Conservation (phyloP, 2,113 vertebrate species). For the Sceloporus undulatus region DNA sequence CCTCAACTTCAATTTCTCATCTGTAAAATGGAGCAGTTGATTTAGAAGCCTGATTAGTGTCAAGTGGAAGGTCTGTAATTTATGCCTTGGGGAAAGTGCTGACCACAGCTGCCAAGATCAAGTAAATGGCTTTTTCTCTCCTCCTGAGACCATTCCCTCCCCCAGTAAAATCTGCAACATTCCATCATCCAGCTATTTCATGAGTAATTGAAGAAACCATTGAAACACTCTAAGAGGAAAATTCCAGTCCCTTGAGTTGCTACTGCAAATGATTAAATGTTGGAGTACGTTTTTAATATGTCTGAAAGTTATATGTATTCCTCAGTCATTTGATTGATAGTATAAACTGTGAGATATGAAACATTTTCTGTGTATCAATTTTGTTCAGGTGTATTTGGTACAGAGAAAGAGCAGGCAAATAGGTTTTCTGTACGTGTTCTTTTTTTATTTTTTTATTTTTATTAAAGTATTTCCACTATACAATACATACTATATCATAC, state of each 20-base stretch:
- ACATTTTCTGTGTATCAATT: slow-evolving; percentile 55
- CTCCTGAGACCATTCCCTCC: slow-evolving; percentile 18
- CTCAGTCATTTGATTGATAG: slow-evolving; percentile 50
- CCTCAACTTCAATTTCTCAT: slow-evolving; percentile 19
- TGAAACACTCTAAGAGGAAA: slow-evolving; percentile 51
- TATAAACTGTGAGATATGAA: slow-evolving; percentile 51
- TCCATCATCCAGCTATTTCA: slow-evolving; percentile 47
- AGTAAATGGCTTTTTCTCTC: slow-evolving; percentile 21
- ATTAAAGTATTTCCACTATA: too few species aligned
- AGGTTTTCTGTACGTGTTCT: slow-evolving; percentile 36
- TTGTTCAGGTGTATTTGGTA: slow-evolving; percentile 20
- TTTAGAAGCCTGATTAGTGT: slow-evolving; percentile 21
- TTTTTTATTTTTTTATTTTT: too few species aligned
- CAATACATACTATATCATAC: too few species aligned
- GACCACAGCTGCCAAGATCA: rapidly evolving
- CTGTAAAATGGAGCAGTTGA: slow-evolving; percentile 30
- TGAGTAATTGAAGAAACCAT: slow-evolving; percentile 50
- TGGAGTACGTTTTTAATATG: slow-evolving; percentile 49
- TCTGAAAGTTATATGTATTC: slow-evolving; percentile 44
- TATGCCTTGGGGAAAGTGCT: slow-evolving; percentile 15
- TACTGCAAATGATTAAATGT: slow-evolving; percentile 53
- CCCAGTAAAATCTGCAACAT: slow-evolving; percentile 37
- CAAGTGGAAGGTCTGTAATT: background rate
- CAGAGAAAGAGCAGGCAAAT: background rate
- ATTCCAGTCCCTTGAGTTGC: slow-evolving; percentile 51